phyloP scores from a whole-genome alignment of 2,888 invertebrate genomes.

The Eulithis testata region DNA sequence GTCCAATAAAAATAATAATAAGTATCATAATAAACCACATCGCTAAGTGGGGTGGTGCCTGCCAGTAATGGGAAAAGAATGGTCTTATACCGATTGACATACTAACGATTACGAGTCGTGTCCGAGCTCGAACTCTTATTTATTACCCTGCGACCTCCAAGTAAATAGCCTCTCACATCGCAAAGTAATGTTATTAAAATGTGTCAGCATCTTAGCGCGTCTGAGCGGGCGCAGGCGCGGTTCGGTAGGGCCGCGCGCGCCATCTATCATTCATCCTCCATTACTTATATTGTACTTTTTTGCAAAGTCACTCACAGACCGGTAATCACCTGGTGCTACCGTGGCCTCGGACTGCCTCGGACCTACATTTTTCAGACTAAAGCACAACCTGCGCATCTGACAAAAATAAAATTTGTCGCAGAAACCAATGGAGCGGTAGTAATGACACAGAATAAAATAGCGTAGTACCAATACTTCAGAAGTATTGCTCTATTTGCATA shows the following conservation, averaged over 20 bases:
- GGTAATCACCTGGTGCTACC: constrained; percentile 84
- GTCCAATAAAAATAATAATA: constrained; percentile 39
- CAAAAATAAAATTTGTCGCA: constrained; percentile 84
- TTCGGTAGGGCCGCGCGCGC: constrained; percentile 60
- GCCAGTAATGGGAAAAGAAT: constrained; percentile 69
- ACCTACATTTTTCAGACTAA: constrained; percentile 82
- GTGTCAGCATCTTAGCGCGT: constrained; percentile 80
- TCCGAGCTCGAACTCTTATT: constrained; percentile 79
- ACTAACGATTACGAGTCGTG: constrained; percentile 75
- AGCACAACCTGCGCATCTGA: constrained; percentile 82
- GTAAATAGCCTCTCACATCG: constrained; percentile 81
- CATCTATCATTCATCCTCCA: constrained; percentile 85
- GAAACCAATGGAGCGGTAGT: constrained; percentile 81
- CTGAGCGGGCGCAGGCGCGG: constrained; percentile 53
- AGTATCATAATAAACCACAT: constrained; percentile 40
- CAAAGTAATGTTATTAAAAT: constrained; percentile 83
- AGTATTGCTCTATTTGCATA: constrained; percentile 56
- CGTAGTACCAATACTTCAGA: constrained; percentile 34
- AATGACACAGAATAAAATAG: constrained; percentile 64
- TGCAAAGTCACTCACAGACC: constrained; percentile 83
- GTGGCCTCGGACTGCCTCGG: constrained; percentile 56
- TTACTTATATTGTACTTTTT: constrained; percentile 85
- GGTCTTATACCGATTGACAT: constrained; percentile 69
- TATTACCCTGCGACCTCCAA: constrained; percentile 76
- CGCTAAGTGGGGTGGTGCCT: constrained; percentile 39